Evolutionary conservation across 2,113 vertebrate species (phyloP).

Genomic region (Meriones unguiculatus): DNA sequence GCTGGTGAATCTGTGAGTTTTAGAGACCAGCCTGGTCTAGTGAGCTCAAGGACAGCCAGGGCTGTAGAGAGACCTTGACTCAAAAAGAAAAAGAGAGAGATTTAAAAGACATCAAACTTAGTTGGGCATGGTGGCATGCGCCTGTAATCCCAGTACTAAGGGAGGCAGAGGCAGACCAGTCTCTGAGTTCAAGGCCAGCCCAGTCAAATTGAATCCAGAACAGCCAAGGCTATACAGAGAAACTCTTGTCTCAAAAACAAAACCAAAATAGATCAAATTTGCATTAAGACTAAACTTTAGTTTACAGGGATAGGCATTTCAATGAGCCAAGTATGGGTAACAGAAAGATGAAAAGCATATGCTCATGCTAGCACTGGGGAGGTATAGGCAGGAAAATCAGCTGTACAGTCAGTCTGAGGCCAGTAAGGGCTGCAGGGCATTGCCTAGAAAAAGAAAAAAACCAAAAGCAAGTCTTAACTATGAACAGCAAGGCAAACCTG

Average conservation of each 20-base stretch:
- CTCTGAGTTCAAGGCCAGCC: no score
- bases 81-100: neutral
- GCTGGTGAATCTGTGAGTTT: no score
- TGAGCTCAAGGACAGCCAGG: neutral
- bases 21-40: neutral
- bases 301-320: neutral
- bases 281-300: neutral
- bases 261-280: no score
- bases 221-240: no score
- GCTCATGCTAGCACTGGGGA: neutral
- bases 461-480: neutral
- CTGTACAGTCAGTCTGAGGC: neutral
- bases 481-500: neutral
- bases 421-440: neutral
- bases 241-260: no score
- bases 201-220: no score
- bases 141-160: no score
- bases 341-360: neutral
- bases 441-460: no score
- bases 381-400: neutral
- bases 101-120: neutral
- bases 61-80: neutral
- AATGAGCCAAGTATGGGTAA: neutral
- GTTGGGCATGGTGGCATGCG: neutral
- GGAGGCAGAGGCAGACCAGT: no score